Base-by-base conservation (phyloP, 1,140 invertebrate species). In the Alviniconcha marisindica region DNA sequence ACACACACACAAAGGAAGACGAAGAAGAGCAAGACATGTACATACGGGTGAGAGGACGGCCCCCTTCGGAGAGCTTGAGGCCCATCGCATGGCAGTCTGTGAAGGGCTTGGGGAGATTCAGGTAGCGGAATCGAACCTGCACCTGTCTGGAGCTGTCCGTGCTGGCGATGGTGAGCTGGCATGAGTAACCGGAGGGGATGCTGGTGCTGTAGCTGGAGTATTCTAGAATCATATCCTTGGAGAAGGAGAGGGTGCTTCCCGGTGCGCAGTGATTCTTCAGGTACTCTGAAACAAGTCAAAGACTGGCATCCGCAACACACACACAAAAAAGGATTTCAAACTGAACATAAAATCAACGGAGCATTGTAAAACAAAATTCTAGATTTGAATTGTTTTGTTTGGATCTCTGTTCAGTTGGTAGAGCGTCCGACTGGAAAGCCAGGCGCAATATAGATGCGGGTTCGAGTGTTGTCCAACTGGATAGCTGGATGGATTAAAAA, bases 81-180 rank as follows among this genome's bases (percentile, higher is more conserved):
- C 36, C 66, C 33, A 71, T 36, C 33, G 51, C 42, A 24, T 18
- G 4, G 40, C 73, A 76, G 40, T 40, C 73, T 14, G 73, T 18
- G 2, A 42, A 76, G 21, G 33, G 40, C n/a, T n/a, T n/a, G 42
- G 31, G n/a, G 2, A 40, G 10, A 33, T 76, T n/a, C 42, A 76
- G n/a, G 73, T 21, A 76, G n/a, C 40, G 40, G 73, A 76, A 76
- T n/a, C 40, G 73, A 2, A 76, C 42, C 73, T 76, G 73, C 36
- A 71, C 36, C 66, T 71, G 66, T 15, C 36, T 31, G 31, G 31
- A 10, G 24, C 10, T 15, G 31, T 71, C 66, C 7, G 31, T 36
- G 66, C 3, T 71, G 42, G 12, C 1, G 2, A 76, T 2, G 24
- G 40, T 44, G 2, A 51, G 21, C 44, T 76, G 42, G 28, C 73